Conservation (phyloP, 2,113 vertebrate species). For the Nothocercus julius region DNA sequence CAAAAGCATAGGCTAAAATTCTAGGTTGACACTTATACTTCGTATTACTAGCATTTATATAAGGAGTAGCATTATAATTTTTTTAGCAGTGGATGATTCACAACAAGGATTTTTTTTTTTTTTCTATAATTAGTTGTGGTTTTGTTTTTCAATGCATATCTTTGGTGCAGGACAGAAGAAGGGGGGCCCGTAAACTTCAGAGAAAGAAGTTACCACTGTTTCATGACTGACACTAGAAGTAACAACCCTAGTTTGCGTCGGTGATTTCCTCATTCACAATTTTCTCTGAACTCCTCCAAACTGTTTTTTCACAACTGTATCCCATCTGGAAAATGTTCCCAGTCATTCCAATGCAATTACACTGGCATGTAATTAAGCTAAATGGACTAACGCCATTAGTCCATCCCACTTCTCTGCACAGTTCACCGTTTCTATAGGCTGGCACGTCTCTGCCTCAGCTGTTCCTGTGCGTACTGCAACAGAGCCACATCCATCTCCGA, state of each 20-base stretch:
- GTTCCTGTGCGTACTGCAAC: not conserved
- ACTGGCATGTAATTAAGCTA: not conserved
- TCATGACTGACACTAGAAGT: not conserved
- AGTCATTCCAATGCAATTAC: not conserved
- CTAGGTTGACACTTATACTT: not conserved
- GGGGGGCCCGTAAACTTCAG: not conserved
- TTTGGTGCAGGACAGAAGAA: not conserved
- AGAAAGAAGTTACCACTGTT: not conserved
- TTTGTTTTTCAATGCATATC: not conserved
- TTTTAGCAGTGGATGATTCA: not conserved
- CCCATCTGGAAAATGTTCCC: not conserved
- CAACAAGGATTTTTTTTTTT: not conserved
- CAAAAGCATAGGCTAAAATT: not conserved
- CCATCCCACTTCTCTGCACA: not conserved
- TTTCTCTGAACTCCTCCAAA: not conserved
- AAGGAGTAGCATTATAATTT: not conserved
- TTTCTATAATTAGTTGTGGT: not conserved
- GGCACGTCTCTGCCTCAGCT: not conserved
- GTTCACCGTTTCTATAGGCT: not conserved
- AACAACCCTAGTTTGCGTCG: not conserved
- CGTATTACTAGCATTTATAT: not conserved
- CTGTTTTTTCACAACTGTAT: not conserved
- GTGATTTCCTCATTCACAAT: not conserved
- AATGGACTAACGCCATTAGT: not conserved
- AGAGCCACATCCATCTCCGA: not conserved